Base-by-base conservation (phyloP, 2,797 vertebrate genomes). In the Scarus forsteni region DNA sequence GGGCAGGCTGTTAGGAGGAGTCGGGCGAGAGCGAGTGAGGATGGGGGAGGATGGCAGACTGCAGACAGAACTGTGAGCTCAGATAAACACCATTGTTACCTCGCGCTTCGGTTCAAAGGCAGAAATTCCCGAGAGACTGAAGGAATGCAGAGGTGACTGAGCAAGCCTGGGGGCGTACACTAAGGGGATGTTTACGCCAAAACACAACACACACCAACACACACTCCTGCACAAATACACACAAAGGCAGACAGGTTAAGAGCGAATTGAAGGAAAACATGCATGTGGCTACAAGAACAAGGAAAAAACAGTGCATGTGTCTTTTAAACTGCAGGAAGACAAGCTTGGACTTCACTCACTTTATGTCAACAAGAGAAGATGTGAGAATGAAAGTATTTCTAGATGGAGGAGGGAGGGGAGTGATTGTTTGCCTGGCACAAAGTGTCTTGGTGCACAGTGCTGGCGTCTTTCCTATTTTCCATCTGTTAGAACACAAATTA, bases 91-190 rank as follows among this genome's bases (percentile, higher is more conserved):
- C 18, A 13, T 53, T 61, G 67, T 77, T 76, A 12, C 10, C 55
- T 39, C 51, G 19, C 16, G 51, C 51, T 66, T 77, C 16, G 44
- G 35, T 44, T 79, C 61, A 59, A 62, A 77, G 66, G 14, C 51
- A 42, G 42, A 50, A 59, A 87, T 77, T 88, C 82, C 66, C 83
- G 6, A 1, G 9, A 38, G 63, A 40, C 16, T 14, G 14, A 42
- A 90, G 80, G 88, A 85, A 87, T 86, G 85, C 55, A 12, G 66
- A 75, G n/a, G 50, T 49, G 51, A 67, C 12, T 71, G n/a, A 69
- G 64, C 68, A 70, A 35, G 36, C 70, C 83, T 53, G 60, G 40
- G 65, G 74, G 75, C 52, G 36, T n/a, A 7, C 10, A 58, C 8
- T 1, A 18, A 44, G 27, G 39, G 42, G 44, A 16, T 73, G 77